Conservation (phyloP, 2,797 vertebrate species). For the Coluber constrictor region DNA sequence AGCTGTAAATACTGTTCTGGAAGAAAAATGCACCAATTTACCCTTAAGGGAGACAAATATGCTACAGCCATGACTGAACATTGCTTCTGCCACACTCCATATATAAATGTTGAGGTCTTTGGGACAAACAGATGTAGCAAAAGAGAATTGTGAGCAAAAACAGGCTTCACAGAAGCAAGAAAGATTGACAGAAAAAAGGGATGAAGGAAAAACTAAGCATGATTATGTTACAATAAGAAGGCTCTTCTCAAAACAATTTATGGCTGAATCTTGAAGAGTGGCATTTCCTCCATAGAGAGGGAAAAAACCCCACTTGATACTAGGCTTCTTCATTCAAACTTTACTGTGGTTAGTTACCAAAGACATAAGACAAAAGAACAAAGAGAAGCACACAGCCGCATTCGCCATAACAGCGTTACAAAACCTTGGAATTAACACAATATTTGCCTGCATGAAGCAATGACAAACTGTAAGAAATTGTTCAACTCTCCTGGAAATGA, state of each 20-base stretch:
- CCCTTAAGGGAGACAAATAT: not conserved
- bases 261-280: not conserved
- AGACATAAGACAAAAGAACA: not conserved
- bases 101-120: not conserved
- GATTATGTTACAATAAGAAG: not conserved
- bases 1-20: not conserved
- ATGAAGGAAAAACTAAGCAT: not conserved
- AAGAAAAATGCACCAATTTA: not conserved
- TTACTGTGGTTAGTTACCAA: not conserved
- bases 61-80: not conserved
- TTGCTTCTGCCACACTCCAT: not conserved
- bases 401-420: not conserved
- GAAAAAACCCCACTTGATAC: not conserved
- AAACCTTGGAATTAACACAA: not conserved
- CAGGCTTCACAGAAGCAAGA: not conserved
- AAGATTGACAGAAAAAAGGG: not conserved
- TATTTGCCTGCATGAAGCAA: not conserved
- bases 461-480: not conserved
- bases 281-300: not conserved
- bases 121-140: not conserved
- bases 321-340: not conserved
- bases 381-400: not conserved
- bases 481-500: not conserved
- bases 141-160: not conserved
- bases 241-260: not conserved